Evolutionary conservation across 1,140 invertebrate genomes (phyloP), one percentile per base, ranked within the genome.

Genomic region (Ceratosolen solmsi): DNA sequence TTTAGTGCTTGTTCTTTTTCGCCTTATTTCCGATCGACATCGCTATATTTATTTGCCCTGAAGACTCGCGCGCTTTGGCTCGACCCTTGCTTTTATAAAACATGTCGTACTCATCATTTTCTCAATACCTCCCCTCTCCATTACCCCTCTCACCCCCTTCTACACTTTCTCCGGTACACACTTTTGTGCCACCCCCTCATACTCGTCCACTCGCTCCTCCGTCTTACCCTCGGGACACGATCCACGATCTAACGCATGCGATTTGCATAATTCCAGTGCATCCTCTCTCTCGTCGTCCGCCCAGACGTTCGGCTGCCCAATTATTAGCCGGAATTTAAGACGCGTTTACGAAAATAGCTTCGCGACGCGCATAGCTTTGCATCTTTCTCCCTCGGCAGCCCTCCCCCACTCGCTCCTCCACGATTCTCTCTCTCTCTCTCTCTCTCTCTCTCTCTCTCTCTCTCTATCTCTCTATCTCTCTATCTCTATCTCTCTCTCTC

Each of bases 231-330:
- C 60, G 63, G 72, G 72, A 58, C 33, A 70, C 17, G 56, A 70
- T 58, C 30, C 46, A 8, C 46, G 79, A 77, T 82, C 74, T 73
- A 78, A 33, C 75, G 46, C 46, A 20, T 49, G 25, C 41, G 46
- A 82, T 82, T 82, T 82, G 74, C 80, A 82, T 82, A 82, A 82
- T 82, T 77, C 54, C 60, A 76, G 63, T 70, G 46, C 72, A 58
- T 79, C 58, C 27, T 63, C 38, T 51, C 46, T 13, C 27, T 54
- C 56, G 49, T 60, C 56, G 74, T 60, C 25, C 38, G 56, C 49
- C 49, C 71, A 36, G 71, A 54, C 71, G 49, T 51, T 73, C 71
- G 41, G 41, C 46, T 56, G 75, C 22, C 46, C 76, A 70, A 79
- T 70, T 75, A 81, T 81, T 76, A 81, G 51, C 33, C 51, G 60